Percentiles rank a stretch among this genome's conserved stretches.
phyloP scores from a whole-genome alignment of 2,113 vertebrate genomes.

The Rhea pennata region DNA sequence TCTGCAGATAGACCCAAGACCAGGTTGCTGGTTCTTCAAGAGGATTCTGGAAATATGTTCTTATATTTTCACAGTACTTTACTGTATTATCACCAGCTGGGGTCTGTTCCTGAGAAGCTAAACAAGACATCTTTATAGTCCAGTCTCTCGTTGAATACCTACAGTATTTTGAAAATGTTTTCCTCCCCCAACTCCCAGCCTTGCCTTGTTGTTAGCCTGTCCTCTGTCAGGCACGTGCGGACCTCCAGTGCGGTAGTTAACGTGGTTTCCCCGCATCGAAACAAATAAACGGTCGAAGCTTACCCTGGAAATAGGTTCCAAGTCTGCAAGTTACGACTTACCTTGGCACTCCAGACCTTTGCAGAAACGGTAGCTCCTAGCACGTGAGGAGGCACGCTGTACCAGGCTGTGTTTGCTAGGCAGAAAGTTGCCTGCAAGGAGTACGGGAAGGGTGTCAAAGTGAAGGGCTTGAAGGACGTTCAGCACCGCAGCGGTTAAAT shows the following conservation, averaged over 20 bases:
- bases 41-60: background rate
- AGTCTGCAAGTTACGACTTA: background rate
- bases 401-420: too few species aligned
- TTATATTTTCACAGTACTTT: background rate
- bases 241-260: background rate
- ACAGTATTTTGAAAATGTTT: background rate
- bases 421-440: background rate
- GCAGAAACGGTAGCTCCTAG: background rate
- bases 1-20: background rate
- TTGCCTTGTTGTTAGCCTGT: background rate
- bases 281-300: background rate
- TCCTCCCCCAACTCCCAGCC: rapidly evolving
- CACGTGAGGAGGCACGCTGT: background rate
- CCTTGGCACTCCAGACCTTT: background rate
- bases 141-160: background rate
- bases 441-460: background rate
- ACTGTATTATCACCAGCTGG: background rate
- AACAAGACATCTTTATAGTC: background rate
- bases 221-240: background rate
- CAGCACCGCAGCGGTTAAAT: background rate
- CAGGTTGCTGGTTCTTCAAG: background rate
- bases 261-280: background rate
- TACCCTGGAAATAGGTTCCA: background rate
- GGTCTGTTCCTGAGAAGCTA: background rate
- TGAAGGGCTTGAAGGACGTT: background rate